Percentiles rank a stretch among this genome's conserved stretches.
Conservation (phyloP, 2,797 vertebrate species). For the Huso huso region DNA sequence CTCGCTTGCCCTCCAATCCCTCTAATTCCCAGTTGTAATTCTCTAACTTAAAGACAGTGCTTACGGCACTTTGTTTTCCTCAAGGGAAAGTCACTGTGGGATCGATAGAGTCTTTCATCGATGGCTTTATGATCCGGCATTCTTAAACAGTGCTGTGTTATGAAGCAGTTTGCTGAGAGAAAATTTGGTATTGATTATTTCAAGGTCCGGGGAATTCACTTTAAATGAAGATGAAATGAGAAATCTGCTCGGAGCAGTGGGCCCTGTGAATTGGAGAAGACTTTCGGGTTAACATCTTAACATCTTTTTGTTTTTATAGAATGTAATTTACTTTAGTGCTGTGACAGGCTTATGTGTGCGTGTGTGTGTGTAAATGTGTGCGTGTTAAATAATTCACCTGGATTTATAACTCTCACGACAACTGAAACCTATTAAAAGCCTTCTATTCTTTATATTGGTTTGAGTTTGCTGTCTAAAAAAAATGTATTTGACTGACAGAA, state of each 20-base stretch:
- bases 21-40: not conserved
- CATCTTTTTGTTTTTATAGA: slow-evolving; percentile 43
- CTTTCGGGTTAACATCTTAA: slow-evolving; percentile 39
- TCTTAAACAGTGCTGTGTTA: slow-evolving; percentile 28
- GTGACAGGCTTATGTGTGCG: not conserved
- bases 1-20: no score
- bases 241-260: slow-evolving; percentile 17
- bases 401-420: slow-evolving; percentile 20
- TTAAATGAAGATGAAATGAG: slow-evolving; percentile 47
- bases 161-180: slow-evolving; percentile 25
- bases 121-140: slow-evolving; percentile 27
- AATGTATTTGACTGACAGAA: no score
- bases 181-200: slow-evolving; percentile 39
- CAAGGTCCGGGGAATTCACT: slow-evolving; percentile 30
- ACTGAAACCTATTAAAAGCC: slow-evolving; percentile 32
- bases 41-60: slow-evolving; percentile 9
- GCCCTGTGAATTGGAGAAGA: slow-evolving; percentile 27
- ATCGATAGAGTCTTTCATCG: slow-evolving; percentile 21
- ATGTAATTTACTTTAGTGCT: slow-evolving; percentile 40
- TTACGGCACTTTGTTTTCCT: slow-evolving; percentile 19
- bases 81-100: slow-evolving; percentile 13
- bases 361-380: no score
- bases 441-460: no score
- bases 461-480: no score
- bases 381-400: slow-evolving; percentile 23